Conservation (phyloP, 2,888 invertebrate species). For the Alloscopus bannaensis region DNA sequence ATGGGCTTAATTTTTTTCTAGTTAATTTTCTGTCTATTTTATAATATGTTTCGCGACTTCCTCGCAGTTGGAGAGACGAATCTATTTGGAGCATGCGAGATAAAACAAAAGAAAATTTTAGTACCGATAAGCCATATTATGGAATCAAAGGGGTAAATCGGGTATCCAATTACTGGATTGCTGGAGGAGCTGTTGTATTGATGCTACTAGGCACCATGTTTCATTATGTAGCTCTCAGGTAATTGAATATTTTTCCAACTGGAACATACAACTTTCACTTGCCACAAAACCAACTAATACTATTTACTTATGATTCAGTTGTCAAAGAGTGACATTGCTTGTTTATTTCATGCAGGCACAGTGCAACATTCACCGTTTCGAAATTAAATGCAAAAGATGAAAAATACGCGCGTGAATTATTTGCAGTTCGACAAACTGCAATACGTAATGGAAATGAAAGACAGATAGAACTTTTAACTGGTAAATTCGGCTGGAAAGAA, state of each 20-base stretch:
- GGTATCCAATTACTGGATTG: slow-evolving; percentile 81
- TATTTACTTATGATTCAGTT: no score
- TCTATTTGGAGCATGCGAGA: slow-evolving; percentile 76
- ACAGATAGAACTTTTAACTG: slow-evolving; percentile 57
- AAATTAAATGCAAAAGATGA: slow-evolving; percentile 52
- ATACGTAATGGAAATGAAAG: slow-evolving; percentile 61
- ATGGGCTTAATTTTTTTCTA: slow-evolving; percentile 15
- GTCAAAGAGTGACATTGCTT: no score
- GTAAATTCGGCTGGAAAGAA: slow-evolving; percentile 39
- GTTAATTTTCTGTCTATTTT: neutral
- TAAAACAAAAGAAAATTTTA: slow-evolving; percentile 74
- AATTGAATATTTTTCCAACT: slow-evolving; percentile 6
- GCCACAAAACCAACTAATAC: no score
- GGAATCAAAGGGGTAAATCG: slow-evolving; percentile 80
- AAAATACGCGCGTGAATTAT: slow-evolving; percentile 34
- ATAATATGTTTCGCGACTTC: neutral
- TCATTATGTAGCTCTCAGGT: slow-evolving; percentile 81
- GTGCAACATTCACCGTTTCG: slow-evolving; percentile 48
- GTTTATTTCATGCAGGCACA: slow-evolving; percentile 50
- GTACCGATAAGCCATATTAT: slow-evolving; percentile 79
- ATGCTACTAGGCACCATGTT: slow-evolving; percentile 79
- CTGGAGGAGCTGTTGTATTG: slow-evolving; percentile 79
- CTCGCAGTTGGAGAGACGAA: slow-evolving; percentile 75
- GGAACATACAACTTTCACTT: no score
- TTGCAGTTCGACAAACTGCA: slow-evolving; percentile 44